A percentile compares a stretch with the other conserved stretches of the same genome.
phyloP scores from a whole-genome alignment of 1,140 invertebrate genomes.

The Zaprionus ghesquierei region DNA sequence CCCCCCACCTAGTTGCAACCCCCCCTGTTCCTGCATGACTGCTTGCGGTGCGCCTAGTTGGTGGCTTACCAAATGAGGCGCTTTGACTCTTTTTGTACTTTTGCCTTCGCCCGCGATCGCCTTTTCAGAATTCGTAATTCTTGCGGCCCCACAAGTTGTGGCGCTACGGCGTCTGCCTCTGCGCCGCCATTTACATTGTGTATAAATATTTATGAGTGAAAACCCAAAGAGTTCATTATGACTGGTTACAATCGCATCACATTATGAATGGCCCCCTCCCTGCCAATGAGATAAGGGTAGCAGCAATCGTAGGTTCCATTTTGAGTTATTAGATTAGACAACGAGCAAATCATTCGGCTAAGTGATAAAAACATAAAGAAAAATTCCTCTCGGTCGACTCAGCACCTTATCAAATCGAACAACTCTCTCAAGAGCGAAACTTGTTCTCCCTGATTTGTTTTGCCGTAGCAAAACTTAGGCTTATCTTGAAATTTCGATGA shows the following conservation, averaged over 20 bases:
- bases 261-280: constrained; percentile 22
- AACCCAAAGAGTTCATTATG: constrained; percentile 63
- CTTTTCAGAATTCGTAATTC: constrained; percentile 64
- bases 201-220: constrained; percentile 77
- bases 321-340: no score
- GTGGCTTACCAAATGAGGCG: constrained; percentile 77
- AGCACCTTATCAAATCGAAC: no score
- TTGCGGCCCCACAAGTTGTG: constrained; percentile 67
- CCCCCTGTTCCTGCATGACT: neutral
- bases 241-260: constrained; percentile 1
- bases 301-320: no score
- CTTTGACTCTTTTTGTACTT: constrained; percentile 43
- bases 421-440: no score
- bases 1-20: neutral
- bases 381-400: no score
- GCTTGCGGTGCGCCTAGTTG: constrained; percentile 57
- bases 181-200: constrained; percentile 56
- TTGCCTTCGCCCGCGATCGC: constrained; percentile 29
- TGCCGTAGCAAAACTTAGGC: no score
- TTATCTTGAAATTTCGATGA: no score
- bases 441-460: no score
- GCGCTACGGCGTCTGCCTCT: constrained; percentile 31
- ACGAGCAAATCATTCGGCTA: no score
- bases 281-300: constrained; percentile 6
- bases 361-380: no score